A percentile compares a stretch with the other conserved stretches of the same genome.
Conservation (phyloP, 1,140 invertebrate genomes). For the Harlomillsia oculata region DNA sequence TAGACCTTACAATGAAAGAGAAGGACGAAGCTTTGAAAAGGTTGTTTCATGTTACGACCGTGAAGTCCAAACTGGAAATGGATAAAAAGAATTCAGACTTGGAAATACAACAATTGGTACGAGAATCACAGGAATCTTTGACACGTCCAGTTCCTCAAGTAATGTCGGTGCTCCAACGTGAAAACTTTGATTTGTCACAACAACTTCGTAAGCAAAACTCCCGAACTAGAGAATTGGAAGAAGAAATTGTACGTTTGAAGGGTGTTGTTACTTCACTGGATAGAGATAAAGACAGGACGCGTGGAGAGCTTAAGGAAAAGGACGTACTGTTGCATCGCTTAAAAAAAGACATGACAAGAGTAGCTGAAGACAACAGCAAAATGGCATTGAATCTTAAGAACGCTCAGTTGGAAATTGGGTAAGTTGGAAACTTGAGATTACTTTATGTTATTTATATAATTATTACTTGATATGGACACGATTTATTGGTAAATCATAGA, state of each 20-base stretch:
- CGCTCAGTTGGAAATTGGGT: slow-evolving; percentile 20
- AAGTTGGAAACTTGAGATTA: neutral
- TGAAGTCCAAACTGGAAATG: no score
- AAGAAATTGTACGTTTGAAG: slow-evolving; percentile 11
- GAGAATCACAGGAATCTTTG: no score
- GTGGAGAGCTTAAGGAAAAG: slow-evolving; percentile 22
- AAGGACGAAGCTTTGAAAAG: no score
- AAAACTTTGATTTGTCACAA: slow-evolving; percentile 14
- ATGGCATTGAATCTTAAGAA: slow-evolving; percentile 25
- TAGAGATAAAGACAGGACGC: slow-evolving; percentile 27
- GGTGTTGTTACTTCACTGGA: slow-evolving; percentile 16
- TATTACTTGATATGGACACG: neutral
- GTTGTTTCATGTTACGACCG: no score
- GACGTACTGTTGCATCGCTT: no score
- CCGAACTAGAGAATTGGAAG: slow-evolving; percentile 14
- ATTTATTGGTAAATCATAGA: neutral
- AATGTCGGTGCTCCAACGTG: slow-evolving; percentile 8
- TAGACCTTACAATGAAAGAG: no score
- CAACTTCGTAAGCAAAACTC: slow-evolving; percentile 10
- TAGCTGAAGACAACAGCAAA: no score
- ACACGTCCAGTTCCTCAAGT: no score
- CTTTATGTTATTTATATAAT: neutral
- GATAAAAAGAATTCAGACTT: neutral
- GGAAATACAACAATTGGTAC: neutral
- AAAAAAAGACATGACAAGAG: no score